Evolutionary conservation across 2,797 vertebrate species (phyloP), one percentile per base, ranked within the genome.

Genomic region (Sciurus carolinensis): DNA sequence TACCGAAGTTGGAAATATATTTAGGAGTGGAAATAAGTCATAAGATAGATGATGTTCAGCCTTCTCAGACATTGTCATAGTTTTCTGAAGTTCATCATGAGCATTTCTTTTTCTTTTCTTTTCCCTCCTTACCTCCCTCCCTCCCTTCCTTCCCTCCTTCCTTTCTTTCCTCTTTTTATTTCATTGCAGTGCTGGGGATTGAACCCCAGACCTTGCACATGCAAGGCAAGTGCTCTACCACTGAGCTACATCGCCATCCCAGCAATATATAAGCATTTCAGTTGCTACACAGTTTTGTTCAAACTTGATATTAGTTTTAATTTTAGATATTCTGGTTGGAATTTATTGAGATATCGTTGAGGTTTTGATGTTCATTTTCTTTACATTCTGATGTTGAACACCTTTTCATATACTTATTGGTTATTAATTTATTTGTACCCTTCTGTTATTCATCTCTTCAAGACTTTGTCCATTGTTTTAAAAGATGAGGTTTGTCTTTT

Each of bases 291-390:
- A n/a, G 87, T 81, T 82, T 87, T 82, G 3, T 44, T 24, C n/a
- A 79, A 83, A 52, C 10, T 59, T 59, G 26, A 17, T 75, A 54
- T 39, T 71, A 30, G 12, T 76, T 33, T 96, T 73, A 77, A 30
- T 66, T 90, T 94, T 71, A 62, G 54, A 39, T 4, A 42, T 97
- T 75, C 33, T 75, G 26, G 28, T 66, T 88, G 57, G 52, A 69
- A 7, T 73, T 26, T 69, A 52, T 33, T 28, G 36, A 77, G 15
- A 47, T 73, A 5, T 80, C 66, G 50, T 22, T 90, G 89, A 69
- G 33, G 39, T 62, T 87, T 92, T 93, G 50, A 64, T 62, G 89
- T 80, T 6, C 17, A 54, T 95, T 81, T 83, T 6, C 22, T 33
- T 93, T 44, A 30, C 84, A 66, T 47, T n/a, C 36, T 64, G 54